Conservation (phyloP, 2,888 invertebrate species). For the Catocala sponsa region DNA sequence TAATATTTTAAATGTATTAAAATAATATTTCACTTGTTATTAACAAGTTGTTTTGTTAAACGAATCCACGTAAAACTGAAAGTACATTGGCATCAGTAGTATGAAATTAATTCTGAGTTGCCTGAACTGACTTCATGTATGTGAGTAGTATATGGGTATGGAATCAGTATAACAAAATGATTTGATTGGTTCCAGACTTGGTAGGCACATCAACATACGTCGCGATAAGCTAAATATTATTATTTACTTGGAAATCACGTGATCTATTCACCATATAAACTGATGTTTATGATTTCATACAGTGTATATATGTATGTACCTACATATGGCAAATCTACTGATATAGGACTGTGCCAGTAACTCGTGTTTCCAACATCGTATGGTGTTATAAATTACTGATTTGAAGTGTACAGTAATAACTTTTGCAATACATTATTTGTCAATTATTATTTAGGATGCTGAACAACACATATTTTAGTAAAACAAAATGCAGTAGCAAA, state of each 20-base stretch:
- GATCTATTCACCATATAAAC: neutral
- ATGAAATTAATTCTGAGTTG: constrained; percentile 4
- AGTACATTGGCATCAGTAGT: too few relatives aligned
- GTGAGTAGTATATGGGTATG: constrained; percentile 3
- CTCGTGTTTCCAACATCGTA: neutral
- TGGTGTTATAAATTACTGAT: neutral
- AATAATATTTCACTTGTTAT: neutral
- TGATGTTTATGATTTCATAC: too few relatives aligned
- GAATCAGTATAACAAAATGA: constrained; percentile 23
- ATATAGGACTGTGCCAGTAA: neutral
- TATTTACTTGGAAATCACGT: constrained; percentile 19
- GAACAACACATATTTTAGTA: constrained; percentile 2
- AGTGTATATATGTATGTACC: neutral
- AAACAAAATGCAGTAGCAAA: constrained; percentile 9
- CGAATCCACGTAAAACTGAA: too few relatives aligned
- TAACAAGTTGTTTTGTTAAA: neutral
- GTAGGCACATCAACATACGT: constrained; percentile 15
- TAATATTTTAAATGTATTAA: constrained; percentile 1
- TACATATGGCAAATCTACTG: neutral
- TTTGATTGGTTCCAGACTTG: constrained; percentile 30
- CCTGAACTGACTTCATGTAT: constrained; percentile 4
- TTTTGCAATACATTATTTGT: too few relatives aligned
- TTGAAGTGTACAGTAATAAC: neutral
- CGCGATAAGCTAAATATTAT: constrained; percentile 19
- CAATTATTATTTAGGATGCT: neutral